A percentile compares a stretch with the other conserved stretches of the same genome.
These are phyloP conservation scores for Sepiola atlantica DNA, from an alignment of 2,888 invertebrate species.

Conservation along the genomic window DNA sequence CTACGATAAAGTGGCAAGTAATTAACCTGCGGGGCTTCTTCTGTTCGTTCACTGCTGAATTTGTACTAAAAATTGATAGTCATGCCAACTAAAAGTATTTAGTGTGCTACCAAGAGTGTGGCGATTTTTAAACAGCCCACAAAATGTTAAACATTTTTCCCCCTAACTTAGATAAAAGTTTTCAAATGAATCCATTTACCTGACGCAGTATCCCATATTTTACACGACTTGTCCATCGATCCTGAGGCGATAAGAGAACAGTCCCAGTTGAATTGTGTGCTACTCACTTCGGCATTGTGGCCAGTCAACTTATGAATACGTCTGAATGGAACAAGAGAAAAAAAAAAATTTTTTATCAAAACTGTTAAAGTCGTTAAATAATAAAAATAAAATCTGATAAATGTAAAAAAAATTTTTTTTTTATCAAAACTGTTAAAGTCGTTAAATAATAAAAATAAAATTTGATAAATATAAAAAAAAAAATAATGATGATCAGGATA, in stretches of 20 bases:
- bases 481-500: background rate
- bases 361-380: background rate
- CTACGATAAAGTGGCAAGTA: no score
- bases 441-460: no score
- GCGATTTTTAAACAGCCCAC: no score
- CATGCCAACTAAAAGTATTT: no score
- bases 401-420: background rate
- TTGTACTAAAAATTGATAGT: no score
- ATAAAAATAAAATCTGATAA: no score
- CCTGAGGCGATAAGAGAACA: constrained; percentile 74
- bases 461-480: no score
- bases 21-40: no score
- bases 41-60: no score
- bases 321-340: constrained; percentile 54
- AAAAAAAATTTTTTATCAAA: background rate
- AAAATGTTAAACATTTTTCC: no score
- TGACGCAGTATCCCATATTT: constrained; percentile 72
- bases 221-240: constrained; percentile 75
- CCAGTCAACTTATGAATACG: constrained; percentile 74
- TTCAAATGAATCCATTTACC: constrained; percentile 59
- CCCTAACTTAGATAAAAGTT: background rate
- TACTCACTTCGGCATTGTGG: constrained; percentile 75
- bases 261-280: constrained; percentile 75
- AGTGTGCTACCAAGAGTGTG: no score
- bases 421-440: background rate